phyloP scores from a whole-genome alignment of 2,888 invertebrate genomes.

The Drosophila algonquin region DNA sequence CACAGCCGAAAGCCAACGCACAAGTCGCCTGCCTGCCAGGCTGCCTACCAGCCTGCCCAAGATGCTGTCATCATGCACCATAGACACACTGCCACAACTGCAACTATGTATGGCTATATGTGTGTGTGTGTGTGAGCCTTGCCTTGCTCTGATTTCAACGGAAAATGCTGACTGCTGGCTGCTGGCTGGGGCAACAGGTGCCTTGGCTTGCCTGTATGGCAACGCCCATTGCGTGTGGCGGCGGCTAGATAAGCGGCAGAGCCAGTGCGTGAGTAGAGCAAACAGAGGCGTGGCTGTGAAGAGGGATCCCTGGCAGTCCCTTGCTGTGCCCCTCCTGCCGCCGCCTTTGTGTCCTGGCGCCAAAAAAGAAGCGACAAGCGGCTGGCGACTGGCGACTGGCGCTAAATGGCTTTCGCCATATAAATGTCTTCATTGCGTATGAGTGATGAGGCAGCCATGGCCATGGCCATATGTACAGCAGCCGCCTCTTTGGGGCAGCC shows the following conservation, averaged over 20 bases:
- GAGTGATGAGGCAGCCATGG: conserved; percentile 70
- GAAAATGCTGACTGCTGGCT: conserved; percentile 27
- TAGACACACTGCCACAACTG: conserved; percentile 52
- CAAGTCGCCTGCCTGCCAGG: conserved; percentile 37
- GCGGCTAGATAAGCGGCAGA: conserved; percentile 48
- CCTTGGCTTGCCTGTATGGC: conserved; percentile 65
- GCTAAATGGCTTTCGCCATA: conserved; percentile 75
- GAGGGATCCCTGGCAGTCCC: conserved; percentile 8
- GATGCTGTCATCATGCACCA: conserved; percentile 71
- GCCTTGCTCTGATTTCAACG: conserved; percentile 76
- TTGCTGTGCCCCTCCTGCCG: conserved; percentile 2
- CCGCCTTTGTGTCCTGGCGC: conserved; percentile 47
- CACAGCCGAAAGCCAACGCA: conserved; percentile 74
- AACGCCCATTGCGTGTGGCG: conserved; percentile 76
- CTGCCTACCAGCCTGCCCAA: conserved; percentile 46
- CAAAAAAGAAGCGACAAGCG: conserved; percentile 45
- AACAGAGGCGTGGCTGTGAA: conserved; percentile 14
- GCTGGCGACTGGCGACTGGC: conserved; percentile 45
- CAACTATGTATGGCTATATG: conserved; percentile 9
- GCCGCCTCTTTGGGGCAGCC: conserved; percentile 6
- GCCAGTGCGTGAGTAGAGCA: conserved; percentile 46
- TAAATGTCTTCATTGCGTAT: conserved; percentile 80
- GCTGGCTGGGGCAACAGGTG: conserved; percentile 63
- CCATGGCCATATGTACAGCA: conserved; percentile 15
- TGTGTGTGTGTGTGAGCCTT: conserved; percentile 18